Base-by-base conservation (phyloP, 2,888 invertebrate genomes). In the Rapana venosa region DNA sequence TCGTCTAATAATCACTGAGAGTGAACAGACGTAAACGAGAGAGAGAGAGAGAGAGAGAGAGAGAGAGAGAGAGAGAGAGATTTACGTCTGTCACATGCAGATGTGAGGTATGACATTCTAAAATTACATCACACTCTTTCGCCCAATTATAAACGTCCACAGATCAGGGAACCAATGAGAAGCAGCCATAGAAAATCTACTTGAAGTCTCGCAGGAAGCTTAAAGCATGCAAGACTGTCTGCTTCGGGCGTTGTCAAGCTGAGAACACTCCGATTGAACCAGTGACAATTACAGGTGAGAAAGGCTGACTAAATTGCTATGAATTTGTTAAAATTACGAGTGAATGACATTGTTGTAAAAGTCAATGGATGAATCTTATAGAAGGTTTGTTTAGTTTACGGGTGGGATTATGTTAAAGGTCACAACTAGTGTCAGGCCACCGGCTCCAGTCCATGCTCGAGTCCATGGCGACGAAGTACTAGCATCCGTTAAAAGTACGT, bases 191-290 rank as follows among this genome's bases (percentile, higher is more conserved):
- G 26, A 47, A 47, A 36, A 22, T 8, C 22, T 8, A 26, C 47
- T 47, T 47, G 47, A 47, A 47, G 26, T 26, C 47, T 83, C 81
- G 26, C 15, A 83, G 47, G 26, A 36, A 83, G 81, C 81, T 79
- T 32, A 79, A 79, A 79, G 77, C 77, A 79, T 79, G 77, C 77
- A 15, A 22, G 81, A 83, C 81, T 26, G 22, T 17, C 81, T 83
- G 81, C 15, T 83, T 47, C 81, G 30, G 81, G 81, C 81, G 81
- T 83, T 83, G 81, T 83, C 81, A 83, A 83, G 81, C 81, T 36
- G 81, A 47, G 30, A n/a, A 6, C 47, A 47, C 47, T 47, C 47
- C 8, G 47, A 47, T 47, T 26, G 81, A 79, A 5, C 35, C 81
- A 47, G 36, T 47, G 81, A 47, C 81, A 83, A 22, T 83, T 35